These are phyloP conservation scores for Seriola aureovittata DNA, from an alignment of 2,113 vertebrate genomes.

Conservation along the genomic window DNA sequence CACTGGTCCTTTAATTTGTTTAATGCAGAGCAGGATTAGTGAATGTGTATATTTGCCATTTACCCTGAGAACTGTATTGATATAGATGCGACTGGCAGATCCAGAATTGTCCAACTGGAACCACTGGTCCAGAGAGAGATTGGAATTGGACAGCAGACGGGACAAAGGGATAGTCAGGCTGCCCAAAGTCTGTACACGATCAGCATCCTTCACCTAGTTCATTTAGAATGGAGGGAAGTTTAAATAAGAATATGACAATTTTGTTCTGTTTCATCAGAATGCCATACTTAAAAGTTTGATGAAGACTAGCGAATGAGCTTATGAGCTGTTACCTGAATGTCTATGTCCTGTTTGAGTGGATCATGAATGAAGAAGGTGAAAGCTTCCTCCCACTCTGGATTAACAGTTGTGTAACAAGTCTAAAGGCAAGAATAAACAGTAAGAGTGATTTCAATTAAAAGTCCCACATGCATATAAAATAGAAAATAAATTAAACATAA, in stretches of 20 bases:
- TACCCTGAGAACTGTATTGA: conserved; percentile 84
- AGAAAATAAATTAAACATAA: neutral
- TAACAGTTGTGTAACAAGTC: conserved; percentile 85
- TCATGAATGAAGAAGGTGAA: conserved; percentile 94
- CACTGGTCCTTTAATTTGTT: no score
- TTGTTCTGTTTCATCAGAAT: neutral
- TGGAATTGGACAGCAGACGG: conserved; percentile 84
- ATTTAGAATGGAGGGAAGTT: conserved; percentile 1
- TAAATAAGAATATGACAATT: neutral
- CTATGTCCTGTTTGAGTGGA: conserved; percentile 88
- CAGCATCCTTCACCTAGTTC: conserved; percentile 91
- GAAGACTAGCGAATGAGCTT: neutral
- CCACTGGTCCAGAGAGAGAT: conserved; percentile 90
- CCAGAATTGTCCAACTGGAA: conserved; percentile 90
- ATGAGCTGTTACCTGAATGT: conserved; percentile 65
- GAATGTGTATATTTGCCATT: neutral
- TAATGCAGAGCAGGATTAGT: neutral
- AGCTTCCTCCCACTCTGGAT: conserved; percentile 91
- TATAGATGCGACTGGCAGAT: conserved; percentile 88
- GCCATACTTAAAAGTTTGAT: neutral
- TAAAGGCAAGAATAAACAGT: conserved; percentile 52
- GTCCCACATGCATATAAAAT: neutral
- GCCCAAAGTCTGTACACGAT: conserved; percentile 87
- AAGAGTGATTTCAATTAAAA: neutral
- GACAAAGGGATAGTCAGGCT: conserved; percentile 88